Evolutionary conservation across 2,888 invertebrate species (phyloP), one percentile per base, ranked within the genome.

Genomic region (Acleris literana): DNA sequence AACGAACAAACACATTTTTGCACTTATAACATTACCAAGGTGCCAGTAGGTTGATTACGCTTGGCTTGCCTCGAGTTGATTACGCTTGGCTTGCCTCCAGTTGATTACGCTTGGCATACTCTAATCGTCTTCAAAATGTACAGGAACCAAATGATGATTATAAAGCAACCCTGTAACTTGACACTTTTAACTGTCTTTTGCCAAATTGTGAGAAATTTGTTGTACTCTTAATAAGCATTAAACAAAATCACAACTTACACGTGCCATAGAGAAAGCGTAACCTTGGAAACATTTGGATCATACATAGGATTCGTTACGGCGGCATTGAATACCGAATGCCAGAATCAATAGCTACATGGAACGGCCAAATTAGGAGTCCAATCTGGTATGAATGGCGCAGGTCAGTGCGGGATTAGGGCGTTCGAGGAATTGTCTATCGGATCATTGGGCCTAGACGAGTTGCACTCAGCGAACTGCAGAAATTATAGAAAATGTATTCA

Each of bases 311-410:
- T 64, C 64, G 64, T 64, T 60, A 64, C 59, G 64, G 54, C n/a
- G 18, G 33, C 54, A 64, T 64, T 60, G 54, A 60, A 49, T 20
- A 54, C 48, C 16, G 22, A 25, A 51, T 25, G 52, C 44, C 52
- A 43, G 54, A 64, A 54, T 54, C 54, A 59, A 59, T 48, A 54
- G 48, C 54, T 54, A 48, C 18, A 60, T 64, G 43, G 64, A 48
- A 46, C 58, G 64, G 49, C 64, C 64, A 64, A 64, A 64, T 64
- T 64, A 64, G 59, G 64, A 64, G 43, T 60, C 64, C 59, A 60
- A 59, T 60, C 64, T 43, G n/a, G 53, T 59, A 25, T 22, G 17
- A n/a, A 54, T 54, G 64, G 54, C 25, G 25, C 54, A 43, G 54
- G 13, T 18, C 22, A 20, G 29, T n/a, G 20, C 9, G 20, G 18